phyloP scores from a whole-genome alignment of 1,140 invertebrate species.

The Panagrolaimus sp. region DNA sequence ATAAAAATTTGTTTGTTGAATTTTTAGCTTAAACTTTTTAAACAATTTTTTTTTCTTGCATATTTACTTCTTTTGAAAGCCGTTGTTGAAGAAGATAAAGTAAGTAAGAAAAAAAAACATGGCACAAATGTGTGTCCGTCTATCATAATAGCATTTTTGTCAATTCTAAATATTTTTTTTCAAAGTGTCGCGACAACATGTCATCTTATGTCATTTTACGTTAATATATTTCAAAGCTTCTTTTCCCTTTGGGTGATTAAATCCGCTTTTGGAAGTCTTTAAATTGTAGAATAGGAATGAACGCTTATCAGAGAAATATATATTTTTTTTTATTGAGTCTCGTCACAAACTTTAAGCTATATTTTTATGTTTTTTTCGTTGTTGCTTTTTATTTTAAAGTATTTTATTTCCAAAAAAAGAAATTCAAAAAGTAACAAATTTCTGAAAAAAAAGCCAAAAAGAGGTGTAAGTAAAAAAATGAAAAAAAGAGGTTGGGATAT shows the following conservation, averaged over 20 bases:
- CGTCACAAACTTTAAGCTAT: neutral
- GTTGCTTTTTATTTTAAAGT: neutral
- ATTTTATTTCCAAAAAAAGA: too few species aligned
- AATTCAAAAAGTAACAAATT: too few species aligned
- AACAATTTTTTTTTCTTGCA: too few species aligned
- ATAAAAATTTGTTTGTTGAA: neutral
- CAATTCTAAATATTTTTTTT: neutral
- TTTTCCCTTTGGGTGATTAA: constrained; percentile 1
- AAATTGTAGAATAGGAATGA: neutral
- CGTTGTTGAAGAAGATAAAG: too few species aligned
- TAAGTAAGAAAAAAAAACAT: too few species aligned
- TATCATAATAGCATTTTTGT: too few species aligned
- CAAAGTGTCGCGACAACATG: constrained; percentile 9
- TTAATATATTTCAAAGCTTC: neutral
- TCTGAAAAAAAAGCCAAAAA: too few species aligned
- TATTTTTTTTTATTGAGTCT: neutral
- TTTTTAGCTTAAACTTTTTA: too few species aligned
- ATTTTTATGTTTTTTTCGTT: neutral
- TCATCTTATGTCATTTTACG: constrained; percentile 14
- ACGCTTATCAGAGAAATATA: neutral
- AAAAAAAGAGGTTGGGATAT: too few species aligned
- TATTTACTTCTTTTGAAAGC: too few species aligned
- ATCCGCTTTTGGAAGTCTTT: neutral
- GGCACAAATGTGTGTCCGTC: too few species aligned
- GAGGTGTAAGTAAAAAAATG: too few species aligned